Conservation (phyloP, 2,888 invertebrate genomes). For the Hydrotaea cyrtoneurina region DNA sequence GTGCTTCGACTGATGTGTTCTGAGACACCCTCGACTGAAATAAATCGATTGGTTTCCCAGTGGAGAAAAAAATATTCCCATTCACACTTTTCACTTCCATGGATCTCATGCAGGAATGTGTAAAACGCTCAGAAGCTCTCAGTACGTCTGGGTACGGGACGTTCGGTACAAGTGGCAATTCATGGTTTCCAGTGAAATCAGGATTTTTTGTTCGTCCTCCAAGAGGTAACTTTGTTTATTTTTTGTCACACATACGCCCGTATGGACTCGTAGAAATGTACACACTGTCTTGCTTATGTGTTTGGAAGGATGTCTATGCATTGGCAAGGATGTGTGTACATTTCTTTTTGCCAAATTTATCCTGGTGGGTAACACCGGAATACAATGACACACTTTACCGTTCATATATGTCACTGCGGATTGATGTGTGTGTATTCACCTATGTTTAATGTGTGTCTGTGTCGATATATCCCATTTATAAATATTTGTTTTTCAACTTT, state of each 20-base stretch:
- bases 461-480: not conserved
- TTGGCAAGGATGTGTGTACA: not conserved
- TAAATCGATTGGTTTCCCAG: conserved; percentile 9
- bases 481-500: conserved; percentile 5
- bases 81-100: not conserved
- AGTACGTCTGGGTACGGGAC: not conserved
- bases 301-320: too few relatives aligned
- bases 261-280: not conserved
- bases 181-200: conserved; percentile 3
- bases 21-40: not conserved
- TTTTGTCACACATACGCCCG: not conserved
- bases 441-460: not conserved
- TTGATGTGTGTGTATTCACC: too few relatives aligned
- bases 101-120: not conserved
- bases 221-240: not conserved
- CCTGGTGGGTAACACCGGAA: not conserved
- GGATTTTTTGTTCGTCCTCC: not conserved
- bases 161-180: conserved; percentile 9
- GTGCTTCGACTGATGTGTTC: not conserved
- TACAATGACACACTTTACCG: not conserved
- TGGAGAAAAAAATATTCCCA: not conserved
- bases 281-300: too few relatives aligned
- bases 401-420: not conserved
- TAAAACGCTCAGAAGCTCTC: not conserved
- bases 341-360: conserved; percentile 1